phyloP scores from a whole-genome alignment of 1,140 invertebrate genomes.

The Drosophila biarmipes region DNA sequence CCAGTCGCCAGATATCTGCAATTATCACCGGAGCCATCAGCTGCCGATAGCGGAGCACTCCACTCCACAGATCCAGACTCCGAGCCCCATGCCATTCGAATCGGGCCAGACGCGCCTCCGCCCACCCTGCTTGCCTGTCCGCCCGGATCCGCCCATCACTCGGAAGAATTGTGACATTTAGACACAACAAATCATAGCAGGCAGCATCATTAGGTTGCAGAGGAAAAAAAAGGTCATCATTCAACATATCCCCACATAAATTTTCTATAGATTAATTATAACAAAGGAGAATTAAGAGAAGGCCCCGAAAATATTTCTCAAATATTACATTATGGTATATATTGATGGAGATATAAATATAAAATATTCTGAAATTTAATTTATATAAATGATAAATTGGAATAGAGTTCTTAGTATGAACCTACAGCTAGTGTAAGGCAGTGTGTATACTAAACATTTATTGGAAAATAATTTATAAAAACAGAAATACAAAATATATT shows the following conservation, averaged over 20 bases:
- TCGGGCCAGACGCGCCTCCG: conserved; percentile 13
- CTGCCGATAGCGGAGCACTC: conserved; percentile 51
- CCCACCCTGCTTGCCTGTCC: background rate
- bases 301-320: too few species aligned
- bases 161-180: conserved; percentile 80
- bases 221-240: background rate
- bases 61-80: background rate
- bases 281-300: background rate
- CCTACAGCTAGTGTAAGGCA: too few species aligned
- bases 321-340: too few species aligned
- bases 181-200: conserved; percentile 78
- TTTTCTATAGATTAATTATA: background rate
- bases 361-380: too few species aligned
- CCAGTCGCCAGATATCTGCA: conserved; percentile 60
- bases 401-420: too few species aligned
- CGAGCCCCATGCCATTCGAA: background rate
- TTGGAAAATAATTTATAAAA: too few species aligned
- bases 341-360: too few species aligned
- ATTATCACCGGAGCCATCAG: conserved; percentile 73
- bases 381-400: too few species aligned
- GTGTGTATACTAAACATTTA: too few species aligned
- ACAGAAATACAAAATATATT: too few species aligned
- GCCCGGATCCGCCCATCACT: conserved; percentile 39
- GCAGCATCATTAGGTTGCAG: conserved; percentile 67
- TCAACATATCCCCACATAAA: too few species aligned